Percentiles rank a stretch among this genome's conserved stretches.
Evolutionary conservation across 2,888 invertebrate species (phyloP).

Genomic region (Branchipolynoe longqiensis): DNA sequence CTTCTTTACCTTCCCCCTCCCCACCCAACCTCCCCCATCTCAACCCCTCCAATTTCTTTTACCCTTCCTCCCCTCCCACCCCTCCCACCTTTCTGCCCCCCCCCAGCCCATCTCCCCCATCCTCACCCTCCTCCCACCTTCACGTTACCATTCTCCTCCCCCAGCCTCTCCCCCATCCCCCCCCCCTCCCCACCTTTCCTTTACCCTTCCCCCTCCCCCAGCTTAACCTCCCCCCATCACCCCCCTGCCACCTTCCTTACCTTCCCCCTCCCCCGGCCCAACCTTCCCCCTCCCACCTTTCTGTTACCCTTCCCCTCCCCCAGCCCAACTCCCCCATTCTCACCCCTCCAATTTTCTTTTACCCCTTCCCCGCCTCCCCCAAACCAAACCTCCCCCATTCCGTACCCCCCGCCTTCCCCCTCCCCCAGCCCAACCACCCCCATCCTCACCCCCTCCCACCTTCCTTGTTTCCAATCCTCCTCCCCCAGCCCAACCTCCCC

Average conservation of each 20-base stretch:
- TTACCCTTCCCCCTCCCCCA: neutral
- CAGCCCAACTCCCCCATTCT: neutral
- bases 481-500: neutral
- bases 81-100: neutral
- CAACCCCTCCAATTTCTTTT: neutral
- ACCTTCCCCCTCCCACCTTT: neutral
- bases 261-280: neutral
- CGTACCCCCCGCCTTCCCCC: neutral
- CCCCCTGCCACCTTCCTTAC: neutral
- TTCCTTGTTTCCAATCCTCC: neutral
- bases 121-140: neutral
- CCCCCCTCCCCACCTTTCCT: neutral
- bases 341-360: neutral
- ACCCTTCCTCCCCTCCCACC: neutral
- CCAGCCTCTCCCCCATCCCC: neutral
- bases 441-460: neutral
- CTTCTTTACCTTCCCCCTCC: neutral
- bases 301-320: neutral
- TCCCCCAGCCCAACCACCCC: neutral
- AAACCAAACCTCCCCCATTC: neutral
- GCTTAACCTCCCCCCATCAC: neutral
- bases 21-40: neutral
- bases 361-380: neutral
- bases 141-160: neutral
- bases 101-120: neutral